Evolutionary conservation across 2,797 vertebrate species (phyloP).

Genomic region (Artibeus jamaicensis): DNA sequence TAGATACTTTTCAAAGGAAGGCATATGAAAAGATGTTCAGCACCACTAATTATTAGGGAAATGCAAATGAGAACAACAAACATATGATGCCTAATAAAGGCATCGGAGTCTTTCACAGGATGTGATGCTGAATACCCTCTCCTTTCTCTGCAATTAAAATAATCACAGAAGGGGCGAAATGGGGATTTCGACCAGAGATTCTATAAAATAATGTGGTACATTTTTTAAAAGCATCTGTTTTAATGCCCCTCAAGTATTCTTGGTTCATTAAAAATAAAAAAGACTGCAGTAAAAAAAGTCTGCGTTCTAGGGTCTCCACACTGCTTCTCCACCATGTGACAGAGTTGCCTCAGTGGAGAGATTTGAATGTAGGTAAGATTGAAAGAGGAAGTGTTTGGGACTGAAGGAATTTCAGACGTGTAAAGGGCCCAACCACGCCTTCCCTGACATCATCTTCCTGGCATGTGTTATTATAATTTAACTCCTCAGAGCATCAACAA

Average conservation of each 20-base stretch:
- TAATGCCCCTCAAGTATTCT: neutral
- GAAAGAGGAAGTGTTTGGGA: conserved; percentile 50
- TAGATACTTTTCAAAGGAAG: neutral
- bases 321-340: neutral
- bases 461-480: conserved; percentile 73
- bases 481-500: conserved; percentile 61
- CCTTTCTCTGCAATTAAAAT: conserved; percentile 20
- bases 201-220: conserved; percentile 10
- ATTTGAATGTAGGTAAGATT: conserved; percentile 24
- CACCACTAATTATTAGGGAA: neutral
- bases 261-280: neutral
- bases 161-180: neutral
- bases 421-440: conserved; percentile 59
- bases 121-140: neutral
- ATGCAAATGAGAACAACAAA: neutral
- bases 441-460: conserved; percentile 70
- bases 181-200: conserved; percentile 28
- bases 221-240: neutral
- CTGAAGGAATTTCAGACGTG: conserved; percentile 61
- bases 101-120: conserved; percentile 10
- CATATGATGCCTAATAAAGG: conserved; percentile 4
- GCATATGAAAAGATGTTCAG: neutral
- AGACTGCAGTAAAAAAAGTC: neutral
- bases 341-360: neutral
- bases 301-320: neutral